Percentiles rank a stretch among this genome's conserved stretches.
These are phyloP conservation scores for Stichopus chloronotus DNA, from an alignment of 35 echinoderm and acorn worm species.

Conservation along the genomic window DNA sequence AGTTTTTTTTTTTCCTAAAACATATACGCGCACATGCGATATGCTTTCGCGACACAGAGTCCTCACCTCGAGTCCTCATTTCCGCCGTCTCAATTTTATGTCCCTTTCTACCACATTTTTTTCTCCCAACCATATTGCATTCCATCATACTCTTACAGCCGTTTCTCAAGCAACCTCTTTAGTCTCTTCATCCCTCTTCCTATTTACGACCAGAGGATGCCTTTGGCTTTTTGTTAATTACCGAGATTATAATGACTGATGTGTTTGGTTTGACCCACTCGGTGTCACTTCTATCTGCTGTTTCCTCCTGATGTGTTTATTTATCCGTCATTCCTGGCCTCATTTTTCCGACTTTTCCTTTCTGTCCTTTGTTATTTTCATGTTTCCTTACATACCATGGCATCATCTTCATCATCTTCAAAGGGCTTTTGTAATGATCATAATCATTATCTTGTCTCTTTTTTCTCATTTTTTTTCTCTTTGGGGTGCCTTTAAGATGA, in stretches of 20 bases:
- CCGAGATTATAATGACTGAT: neutral
- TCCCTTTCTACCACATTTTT: no score
- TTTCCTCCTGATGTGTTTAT: constrained; percentile 29
- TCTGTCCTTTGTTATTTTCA: neutral
- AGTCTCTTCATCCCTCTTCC: neutral
- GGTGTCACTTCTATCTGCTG: neutral
- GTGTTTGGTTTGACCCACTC: neutral
- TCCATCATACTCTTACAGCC: no score
- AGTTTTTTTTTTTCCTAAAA: no score
- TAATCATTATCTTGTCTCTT: neutral
- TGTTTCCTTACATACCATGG: neutral
- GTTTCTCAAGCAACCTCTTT: no score
- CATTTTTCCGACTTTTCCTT: neutral
- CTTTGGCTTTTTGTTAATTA: neutral
- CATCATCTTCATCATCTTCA: neutral
- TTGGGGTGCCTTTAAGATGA: neutral
- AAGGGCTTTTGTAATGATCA: neutral
- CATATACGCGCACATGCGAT: no score
- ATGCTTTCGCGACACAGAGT: no score
- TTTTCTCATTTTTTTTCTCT: neutral
- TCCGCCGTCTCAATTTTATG: no score
- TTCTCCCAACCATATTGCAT: no score
- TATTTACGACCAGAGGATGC: neutral
- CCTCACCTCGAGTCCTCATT: no score
- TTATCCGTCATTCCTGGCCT: constrained; percentile 20